Evolutionary conservation across 2,797 vertebrate genomes (phyloP).

Genomic region (Ctenosaura bakeri): DNA sequence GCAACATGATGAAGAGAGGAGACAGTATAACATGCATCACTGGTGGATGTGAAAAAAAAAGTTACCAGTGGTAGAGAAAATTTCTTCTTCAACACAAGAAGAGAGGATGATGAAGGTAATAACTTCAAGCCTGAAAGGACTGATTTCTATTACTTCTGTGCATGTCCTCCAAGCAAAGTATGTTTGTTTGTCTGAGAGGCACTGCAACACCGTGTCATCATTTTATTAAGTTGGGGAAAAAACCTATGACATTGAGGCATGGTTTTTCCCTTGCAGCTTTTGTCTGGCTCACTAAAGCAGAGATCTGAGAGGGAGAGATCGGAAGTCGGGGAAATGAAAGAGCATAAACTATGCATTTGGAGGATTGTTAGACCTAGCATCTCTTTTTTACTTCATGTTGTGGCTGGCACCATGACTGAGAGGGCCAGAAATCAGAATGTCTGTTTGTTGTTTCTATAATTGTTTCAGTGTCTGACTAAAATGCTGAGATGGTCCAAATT

Average conservation of each 20-base stretch:
- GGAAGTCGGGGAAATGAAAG: background rate
- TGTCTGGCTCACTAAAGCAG: conserved; percentile 32
- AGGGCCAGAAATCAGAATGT: background rate
- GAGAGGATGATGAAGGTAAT: conserved; percentile 22
- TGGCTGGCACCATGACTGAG: background rate
- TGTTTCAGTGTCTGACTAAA: background rate
- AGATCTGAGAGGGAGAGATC: background rate
- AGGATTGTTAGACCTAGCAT: background rate
- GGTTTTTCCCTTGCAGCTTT: conserved; percentile 17
- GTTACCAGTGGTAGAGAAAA: conserved; percentile 1
- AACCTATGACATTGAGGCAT: conserved; percentile 50
- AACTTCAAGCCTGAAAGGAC: conserved; percentile 28
- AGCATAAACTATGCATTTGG: background rate
- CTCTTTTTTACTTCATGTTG: background rate
- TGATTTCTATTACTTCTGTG: conserved; percentile 28
- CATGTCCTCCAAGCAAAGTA: conserved; percentile 30
- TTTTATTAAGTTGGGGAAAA: conserved; percentile 37
- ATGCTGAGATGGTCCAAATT: background rate
- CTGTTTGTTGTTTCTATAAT: background rate
- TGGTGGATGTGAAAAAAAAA: conserved; percentile 30
- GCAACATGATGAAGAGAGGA: conserved; percentile 14
- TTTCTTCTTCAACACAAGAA: background rate
- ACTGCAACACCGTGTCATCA: conserved; percentile 38
- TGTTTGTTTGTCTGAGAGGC: conserved; percentile 4
- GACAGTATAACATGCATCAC: background rate